Percentiles rank a stretch among this genome's conserved stretches.
These are phyloP conservation scores for Coregonus clupeaformis DNA, from an alignment of 2,113 vertebrate genomes.

Conservation along the genomic window DNA sequence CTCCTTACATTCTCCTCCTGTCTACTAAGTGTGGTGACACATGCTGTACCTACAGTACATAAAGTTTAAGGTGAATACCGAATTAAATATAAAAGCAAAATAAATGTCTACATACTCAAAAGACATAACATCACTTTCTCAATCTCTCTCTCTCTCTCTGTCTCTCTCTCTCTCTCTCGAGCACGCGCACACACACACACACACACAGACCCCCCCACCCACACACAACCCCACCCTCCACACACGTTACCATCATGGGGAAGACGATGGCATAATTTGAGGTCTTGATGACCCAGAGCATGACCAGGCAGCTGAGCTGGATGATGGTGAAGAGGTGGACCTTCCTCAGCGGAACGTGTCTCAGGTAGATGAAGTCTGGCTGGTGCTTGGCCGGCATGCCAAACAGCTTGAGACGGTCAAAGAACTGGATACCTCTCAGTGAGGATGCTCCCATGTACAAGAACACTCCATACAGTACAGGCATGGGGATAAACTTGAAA, in stretches of 20 bases:
- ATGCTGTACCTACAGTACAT: background rate
- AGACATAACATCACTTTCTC: no score
- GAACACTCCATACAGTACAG: constrained; percentile 97
- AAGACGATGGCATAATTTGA: constrained; percentile 96
- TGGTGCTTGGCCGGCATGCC: constrained; percentile 98
- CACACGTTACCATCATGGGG: constrained; percentile 92
- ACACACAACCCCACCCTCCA: background rate
- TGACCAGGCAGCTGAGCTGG: constrained; percentile 89
- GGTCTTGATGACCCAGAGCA: constrained; percentile 97
- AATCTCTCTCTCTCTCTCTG: no score
- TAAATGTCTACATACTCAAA: background rate
- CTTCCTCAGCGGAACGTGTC: constrained; percentile 95
- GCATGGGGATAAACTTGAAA: constrained; percentile 95
- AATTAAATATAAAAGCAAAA: background rate
- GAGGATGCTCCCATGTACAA: constrained; percentile 99
- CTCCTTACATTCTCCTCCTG: background rate
- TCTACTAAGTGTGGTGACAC: background rate
- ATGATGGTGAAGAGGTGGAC: constrained; percentile 96
- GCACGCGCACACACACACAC: background rate
- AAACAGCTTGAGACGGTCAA: constrained; percentile 92
- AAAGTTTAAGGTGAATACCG: no score
- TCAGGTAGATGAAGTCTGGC: constrained; percentile 97
- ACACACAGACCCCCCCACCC: background rate
- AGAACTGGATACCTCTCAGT: constrained; percentile 97
- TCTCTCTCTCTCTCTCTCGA: no score